phyloP scores from a whole-genome alignment of 2,113 vertebrate genomes.

The Holacanthus passer region DNA sequence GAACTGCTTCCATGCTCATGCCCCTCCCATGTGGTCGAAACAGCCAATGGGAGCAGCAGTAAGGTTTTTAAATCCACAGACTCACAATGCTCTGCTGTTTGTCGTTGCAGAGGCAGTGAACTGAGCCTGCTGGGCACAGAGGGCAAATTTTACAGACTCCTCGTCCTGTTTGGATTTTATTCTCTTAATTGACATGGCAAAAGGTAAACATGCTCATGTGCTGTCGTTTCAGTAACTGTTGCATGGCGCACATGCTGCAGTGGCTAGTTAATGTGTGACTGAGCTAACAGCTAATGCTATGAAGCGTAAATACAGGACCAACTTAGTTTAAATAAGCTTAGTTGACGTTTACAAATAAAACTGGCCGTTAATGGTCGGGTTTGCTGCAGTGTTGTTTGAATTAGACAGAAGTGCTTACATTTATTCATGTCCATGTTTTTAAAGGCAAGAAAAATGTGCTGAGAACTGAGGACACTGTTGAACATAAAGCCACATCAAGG shows the following conservation, averaged over 20 bases:
- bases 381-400: neutral
- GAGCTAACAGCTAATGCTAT: neutral
- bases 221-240: neutral
- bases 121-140: neutral
- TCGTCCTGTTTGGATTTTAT: conserved; percentile 4
- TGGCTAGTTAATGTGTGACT: neutral
- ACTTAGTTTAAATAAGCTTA: neutral
- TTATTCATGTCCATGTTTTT: conserved; percentile 19
- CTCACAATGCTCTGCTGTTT: neutral
- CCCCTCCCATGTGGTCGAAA: neutral
- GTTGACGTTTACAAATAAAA: conserved; percentile 24
- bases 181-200: conserved; percentile 77
- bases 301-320: neutral
- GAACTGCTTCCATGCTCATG: neutral
- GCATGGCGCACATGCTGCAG: too few species aligned
- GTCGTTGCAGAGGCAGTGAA: neutral
- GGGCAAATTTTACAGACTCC: neutral
- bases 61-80: conserved; percentile 72
- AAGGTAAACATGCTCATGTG: conserved; percentile 70
- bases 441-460: conserved; percentile 72
- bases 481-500: conserved; percentile 35
- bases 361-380: fast-evolving
- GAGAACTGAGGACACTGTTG: conserved; percentile 71
- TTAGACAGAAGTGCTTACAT: neutral
- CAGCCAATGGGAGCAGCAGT: conserved; percentile 60